Conservation (phyloP, 1,140 invertebrate genomes). For the Drosophila melanogaster region DNA sequence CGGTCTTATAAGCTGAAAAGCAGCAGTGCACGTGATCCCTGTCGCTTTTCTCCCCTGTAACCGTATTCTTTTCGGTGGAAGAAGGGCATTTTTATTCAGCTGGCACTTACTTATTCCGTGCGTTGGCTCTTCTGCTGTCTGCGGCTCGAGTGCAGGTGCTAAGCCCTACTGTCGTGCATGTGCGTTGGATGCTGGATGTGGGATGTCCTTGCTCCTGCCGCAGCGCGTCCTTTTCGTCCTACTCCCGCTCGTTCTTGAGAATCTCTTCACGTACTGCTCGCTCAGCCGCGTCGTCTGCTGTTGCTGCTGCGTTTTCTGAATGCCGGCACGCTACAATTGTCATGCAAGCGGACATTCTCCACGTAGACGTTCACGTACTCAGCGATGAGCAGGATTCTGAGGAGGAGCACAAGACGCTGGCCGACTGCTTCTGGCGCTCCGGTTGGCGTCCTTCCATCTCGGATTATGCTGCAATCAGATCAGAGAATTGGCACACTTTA, state of each 20-base stretch:
- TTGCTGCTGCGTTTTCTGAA: conserved; percentile 70
- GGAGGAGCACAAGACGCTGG: conserved; percentile 5
- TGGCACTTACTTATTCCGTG: conserved; percentile 73
- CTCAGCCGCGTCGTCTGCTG: conserved; percentile 65
- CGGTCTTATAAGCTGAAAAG: conserved; percentile 32
- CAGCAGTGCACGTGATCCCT: conserved; percentile 9
- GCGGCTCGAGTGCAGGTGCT: conserved; percentile 65
- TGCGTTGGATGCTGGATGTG: conserved; percentile 5
- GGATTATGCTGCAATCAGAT: conserved; percentile 29
- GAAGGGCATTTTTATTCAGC: conserved; percentile 35
- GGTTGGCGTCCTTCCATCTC: conserved; percentile 30
- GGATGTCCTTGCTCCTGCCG: conserved; percentile 33
- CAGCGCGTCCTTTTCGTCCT: neutral
- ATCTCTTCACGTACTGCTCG: conserved; percentile 75
- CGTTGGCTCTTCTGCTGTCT: conserved; percentile 60
- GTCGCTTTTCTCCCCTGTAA: neutral
- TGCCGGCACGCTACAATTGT: conserved; percentile 81
- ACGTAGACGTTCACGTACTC: conserved; percentile 69
- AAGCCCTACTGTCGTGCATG: conserved; percentile 51
- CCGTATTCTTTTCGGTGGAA: conserved; percentile 19
- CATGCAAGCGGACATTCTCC: conserved; percentile 78
- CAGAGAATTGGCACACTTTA: conserved; percentile 33
- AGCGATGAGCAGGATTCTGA: conserved; percentile 22
- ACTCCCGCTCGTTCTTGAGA: conserved; percentile 57
- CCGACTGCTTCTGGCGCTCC: conserved; percentile 38